These are phyloP conservation scores for Diphyllodes magnificus DNA, from an alignment of 2,113 vertebrate species.

Conservation along the genomic window DNA sequence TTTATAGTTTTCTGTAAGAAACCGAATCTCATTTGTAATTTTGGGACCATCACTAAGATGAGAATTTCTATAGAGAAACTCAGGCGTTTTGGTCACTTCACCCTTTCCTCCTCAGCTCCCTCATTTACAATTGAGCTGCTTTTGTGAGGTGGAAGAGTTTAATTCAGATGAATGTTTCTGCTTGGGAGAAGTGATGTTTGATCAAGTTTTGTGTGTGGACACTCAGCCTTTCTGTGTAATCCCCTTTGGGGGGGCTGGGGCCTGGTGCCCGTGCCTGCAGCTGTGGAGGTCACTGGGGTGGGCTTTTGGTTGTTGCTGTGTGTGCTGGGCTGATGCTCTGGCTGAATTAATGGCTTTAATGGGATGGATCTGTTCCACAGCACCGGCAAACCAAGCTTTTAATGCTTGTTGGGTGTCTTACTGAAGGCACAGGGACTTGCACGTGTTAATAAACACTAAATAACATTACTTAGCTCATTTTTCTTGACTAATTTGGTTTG, in stretches of 20 bases:
- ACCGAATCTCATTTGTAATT: rapidly evolving
- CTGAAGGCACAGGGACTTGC: not conserved
- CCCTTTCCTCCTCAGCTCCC: not conserved
- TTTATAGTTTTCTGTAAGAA: rapidly evolving
- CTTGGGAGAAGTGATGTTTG: rapidly evolving
- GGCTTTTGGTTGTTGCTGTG: rapidly evolving
- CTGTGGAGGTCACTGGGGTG: rapidly evolving
- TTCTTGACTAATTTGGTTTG: not conserved
- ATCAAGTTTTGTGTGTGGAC: rapidly evolving
- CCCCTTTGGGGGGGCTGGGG: rapidly evolving
- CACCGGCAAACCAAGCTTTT: not conserved
- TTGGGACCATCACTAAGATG: rapidly evolving
- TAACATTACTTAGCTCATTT: rapidly evolving
- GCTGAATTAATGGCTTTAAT: not conserved
- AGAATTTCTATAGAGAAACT: rapidly evolving
- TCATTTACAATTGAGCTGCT: rapidly evolving
- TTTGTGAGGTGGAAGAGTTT: rapidly evolving
- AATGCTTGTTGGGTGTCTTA: rapidly evolving
- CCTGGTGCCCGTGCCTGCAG: not conserved
- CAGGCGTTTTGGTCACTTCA: rapidly evolving
- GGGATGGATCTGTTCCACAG: not conserved
- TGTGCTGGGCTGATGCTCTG: not conserved
- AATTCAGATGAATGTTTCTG: rapidly evolving
- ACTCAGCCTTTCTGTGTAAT: rapidly evolving
- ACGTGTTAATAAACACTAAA: not conserved